These are phyloP conservation scores for Tuta absoluta DNA, from an alignment of 2,888 invertebrate genomes.

Conservation along the genomic window DNA sequence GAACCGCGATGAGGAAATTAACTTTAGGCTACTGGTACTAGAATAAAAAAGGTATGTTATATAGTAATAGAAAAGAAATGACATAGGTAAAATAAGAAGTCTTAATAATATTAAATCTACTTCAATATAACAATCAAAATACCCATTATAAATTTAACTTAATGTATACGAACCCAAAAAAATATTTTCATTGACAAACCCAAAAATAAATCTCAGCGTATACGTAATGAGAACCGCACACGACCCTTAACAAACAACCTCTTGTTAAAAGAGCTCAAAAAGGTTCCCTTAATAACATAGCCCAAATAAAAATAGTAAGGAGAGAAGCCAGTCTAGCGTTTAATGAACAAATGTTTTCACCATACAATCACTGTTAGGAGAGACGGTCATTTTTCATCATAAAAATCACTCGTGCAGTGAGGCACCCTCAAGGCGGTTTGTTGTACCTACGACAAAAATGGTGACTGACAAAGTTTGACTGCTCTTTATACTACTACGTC, in stretches of 20 bases:
- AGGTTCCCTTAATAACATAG: slow-evolving; percentile 17
- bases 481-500: slow-evolving; percentile 53
- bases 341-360: slow-evolving; percentile 65
- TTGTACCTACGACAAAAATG: slow-evolving; percentile 38
- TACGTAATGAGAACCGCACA: slow-evolving; percentile 12
- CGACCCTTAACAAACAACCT: slow-evolving; percentile 16
- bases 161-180: not conserved
- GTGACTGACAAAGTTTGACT: slow-evolving; percentile 64
- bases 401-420: slow-evolving; percentile 52
- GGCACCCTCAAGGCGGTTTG: slow-evolving; percentile 48
- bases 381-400: slow-evolving; percentile 68
- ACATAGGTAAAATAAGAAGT: too few relatives aligned
- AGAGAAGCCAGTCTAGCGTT: slow-evolving; percentile 42
- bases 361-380: slow-evolving; percentile 54
- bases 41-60: too few relatives aligned
- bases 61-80: not conserved
- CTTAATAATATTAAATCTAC: too few relatives aligned
- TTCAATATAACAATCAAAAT: too few relatives aligned
- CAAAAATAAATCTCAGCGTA: not conserved
- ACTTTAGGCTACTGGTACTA: not conserved
- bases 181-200: not conserved
- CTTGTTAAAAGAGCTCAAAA: slow-evolving; percentile 15
- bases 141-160: not conserved
- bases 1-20: slow-evolving; percentile 7
- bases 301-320: slow-evolving; percentile 26